Base-by-base conservation (phyloP, 2,888 invertebrate genomes). In the Pseudoips prasinana region DNA sequence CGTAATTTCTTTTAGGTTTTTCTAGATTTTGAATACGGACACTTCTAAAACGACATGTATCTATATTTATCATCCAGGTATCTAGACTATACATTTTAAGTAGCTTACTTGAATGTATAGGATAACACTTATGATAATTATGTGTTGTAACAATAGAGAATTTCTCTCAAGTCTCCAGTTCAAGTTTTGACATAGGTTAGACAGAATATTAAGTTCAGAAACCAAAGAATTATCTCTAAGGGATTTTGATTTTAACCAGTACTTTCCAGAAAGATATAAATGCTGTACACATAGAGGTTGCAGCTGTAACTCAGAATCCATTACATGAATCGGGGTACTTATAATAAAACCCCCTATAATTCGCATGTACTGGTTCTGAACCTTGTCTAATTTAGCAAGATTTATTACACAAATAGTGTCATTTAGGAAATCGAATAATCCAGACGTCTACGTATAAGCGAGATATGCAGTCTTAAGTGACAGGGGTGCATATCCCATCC, bases 311-410 rank as follows among this genome's bases (percentile, higher is more conserved):
- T 27, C 27, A 18, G 6, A 2, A 6, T 27, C 18, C 27, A 27
- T 27, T 2, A 27, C 27, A 8, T 27, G 27, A 7, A 27, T 27
- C 8, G 27, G 27, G 4, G 23, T 30, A 8, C 30, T 30, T 23
- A 6, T 30, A 7, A 29, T 19, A 11, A 22, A 29, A 2, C 27
- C 27, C 2, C 27, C 27, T 8, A 27, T 27, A 7, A 19, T 9
- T 0, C 27, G 18, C 8, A 27, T 10, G 3, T 8, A 14, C 9
- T 27, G 6, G 7, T 19, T 27, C 19, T 27, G 27, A 2, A 20
- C n/a, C 20, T 20, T 20, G 7, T 23, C 8, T 8, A 23, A 9
- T 5, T 23, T 23, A 23, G 8, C 8, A 9, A 9, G 9, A n/a
- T 20, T 7, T n/a, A 2, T 5, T 20, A 5, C 7, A 20, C 8